phyloP scores from a whole-genome alignment of 1,140 invertebrate genomes.

The Parapsyche elsis region DNA sequence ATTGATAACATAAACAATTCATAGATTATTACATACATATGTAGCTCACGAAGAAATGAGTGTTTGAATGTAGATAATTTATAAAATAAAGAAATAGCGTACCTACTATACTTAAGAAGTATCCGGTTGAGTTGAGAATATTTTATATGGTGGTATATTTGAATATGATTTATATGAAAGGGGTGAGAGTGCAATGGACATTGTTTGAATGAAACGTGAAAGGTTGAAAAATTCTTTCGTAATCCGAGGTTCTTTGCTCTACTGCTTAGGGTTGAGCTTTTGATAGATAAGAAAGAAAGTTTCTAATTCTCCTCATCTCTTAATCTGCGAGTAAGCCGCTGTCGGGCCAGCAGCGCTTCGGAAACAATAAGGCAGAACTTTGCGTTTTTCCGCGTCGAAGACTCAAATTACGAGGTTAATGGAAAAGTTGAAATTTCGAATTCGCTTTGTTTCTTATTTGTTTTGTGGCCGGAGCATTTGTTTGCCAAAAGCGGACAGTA shows the following conservation, averaged over 20 bases:
- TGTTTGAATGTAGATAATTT: no score
- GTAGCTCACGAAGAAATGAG: no score
- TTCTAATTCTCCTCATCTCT: slow-evolving; percentile 49
- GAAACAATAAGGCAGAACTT: slow-evolving; percentile 39
- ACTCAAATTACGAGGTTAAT: slow-evolving; percentile 29
- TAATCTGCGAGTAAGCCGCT: slow-evolving; percentile 50
- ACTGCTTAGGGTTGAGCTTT: slow-evolving; percentile 37
- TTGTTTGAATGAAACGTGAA: background rate
- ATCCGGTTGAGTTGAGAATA: no score
- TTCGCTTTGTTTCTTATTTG: background rate
- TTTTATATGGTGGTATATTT: no score
- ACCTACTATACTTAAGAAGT: no score
- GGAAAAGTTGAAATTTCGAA: slow-evolving; percentile 43
- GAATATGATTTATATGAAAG: no score
- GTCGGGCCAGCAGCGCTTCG: slow-evolving; percentile 25
- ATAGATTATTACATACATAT: no score
- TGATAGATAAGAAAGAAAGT: slow-evolving; percentile 51
- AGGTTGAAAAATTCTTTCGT: slow-evolving; percentile 1
- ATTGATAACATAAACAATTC: no score
- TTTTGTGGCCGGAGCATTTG: background rate
- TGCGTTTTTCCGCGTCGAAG: background rate
- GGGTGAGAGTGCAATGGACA: background rate
- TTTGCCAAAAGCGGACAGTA: background rate
- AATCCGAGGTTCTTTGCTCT: slow-evolving; percentile 29
- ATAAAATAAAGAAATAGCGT: no score